Conservation (phyloP, 2,113 vertebrate species). For the Halcyon malimbica region DNA sequence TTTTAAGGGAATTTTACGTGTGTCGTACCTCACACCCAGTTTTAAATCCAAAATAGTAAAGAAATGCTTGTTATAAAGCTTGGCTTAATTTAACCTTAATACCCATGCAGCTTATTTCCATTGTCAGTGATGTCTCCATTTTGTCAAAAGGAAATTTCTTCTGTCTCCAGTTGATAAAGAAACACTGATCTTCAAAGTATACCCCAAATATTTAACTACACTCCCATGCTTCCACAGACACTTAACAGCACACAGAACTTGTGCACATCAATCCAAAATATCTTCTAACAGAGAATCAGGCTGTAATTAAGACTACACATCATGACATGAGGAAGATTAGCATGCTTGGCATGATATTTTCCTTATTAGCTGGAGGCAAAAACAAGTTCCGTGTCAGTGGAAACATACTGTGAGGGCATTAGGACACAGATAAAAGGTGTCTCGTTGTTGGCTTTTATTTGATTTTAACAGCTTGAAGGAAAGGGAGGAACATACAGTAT, state of each 20-base stretch:
- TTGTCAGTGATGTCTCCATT: neutral
- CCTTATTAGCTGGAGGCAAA: conserved; percentile 54
- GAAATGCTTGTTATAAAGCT: neutral
- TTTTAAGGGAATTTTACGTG: neutral
- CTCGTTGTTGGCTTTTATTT: neutral
- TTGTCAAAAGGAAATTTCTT: conserved; percentile 26
- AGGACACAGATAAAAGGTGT: conserved; percentile 48
- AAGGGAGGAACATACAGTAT: neutral
- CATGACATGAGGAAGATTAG: conserved; percentile 47
- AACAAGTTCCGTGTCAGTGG: conserved; percentile 20
- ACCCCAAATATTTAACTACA: conserved; percentile 16
- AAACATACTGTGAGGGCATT: conserved; percentile 37
- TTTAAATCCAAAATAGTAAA: neutral
- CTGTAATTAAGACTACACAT: conserved; percentile 39
- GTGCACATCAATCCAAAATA: neutral
- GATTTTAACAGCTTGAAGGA: conserved; percentile 38
- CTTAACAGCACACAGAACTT: neutral
- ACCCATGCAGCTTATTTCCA: neutral
- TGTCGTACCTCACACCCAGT: neutral
- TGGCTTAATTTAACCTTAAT: neutral
- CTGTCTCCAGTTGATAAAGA: conserved; percentile 24
- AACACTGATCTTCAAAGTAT: conserved; percentile 29
- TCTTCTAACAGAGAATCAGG: neutral
- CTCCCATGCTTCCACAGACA: neutral
- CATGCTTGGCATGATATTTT: conserved; percentile 5